Conservation (phyloP, 2,888 invertebrate species). For the Nomada fucata region DNA sequence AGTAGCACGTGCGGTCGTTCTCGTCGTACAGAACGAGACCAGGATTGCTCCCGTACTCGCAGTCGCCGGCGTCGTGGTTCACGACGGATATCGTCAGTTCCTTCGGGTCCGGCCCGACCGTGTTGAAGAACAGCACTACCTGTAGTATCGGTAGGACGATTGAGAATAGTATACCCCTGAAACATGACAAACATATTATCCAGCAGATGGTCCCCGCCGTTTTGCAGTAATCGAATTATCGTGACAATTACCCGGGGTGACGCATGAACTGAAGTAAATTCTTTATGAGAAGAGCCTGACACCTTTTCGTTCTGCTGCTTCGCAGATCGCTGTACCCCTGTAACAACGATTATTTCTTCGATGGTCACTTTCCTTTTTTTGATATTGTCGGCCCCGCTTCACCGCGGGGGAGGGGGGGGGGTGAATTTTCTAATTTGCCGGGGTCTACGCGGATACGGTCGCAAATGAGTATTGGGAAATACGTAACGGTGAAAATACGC, state of each 20-base stretch:
- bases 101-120: slow-evolving; percentile 91
- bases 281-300: slow-evolving; percentile 89
- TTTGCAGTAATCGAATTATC: background rate
- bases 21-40: slow-evolving; percentile 83
- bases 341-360: background rate
- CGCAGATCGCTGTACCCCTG: background rate
- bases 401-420: no score
- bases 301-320: slow-evolving; percentile 72
- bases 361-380: no score
- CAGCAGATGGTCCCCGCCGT: no score
- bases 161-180: slow-evolving; percentile 92
- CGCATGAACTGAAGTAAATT: slow-evolving; percentile 89
- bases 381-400: no score
- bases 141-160: slow-evolving; percentile 93
- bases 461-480: background rate
- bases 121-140: slow-evolving; percentile 91
- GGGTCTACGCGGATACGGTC: background rate
- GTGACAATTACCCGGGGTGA: slow-evolving; percentile 87
- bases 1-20: slow-evolving; percentile 84
- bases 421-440: background rate
- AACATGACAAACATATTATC: slow-evolving; percentile 40
- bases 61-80: slow-evolving; percentile 89
- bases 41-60: slow-evolving; percentile 81
- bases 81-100: slow-evolving; percentile 91
- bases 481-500: background rate